Percentiles rank a stretch among this genome's conserved stretches.
phyloP scores from a whole-genome alignment of 2,113 vertebrate species.

The Atrichornis clamosus region DNA sequence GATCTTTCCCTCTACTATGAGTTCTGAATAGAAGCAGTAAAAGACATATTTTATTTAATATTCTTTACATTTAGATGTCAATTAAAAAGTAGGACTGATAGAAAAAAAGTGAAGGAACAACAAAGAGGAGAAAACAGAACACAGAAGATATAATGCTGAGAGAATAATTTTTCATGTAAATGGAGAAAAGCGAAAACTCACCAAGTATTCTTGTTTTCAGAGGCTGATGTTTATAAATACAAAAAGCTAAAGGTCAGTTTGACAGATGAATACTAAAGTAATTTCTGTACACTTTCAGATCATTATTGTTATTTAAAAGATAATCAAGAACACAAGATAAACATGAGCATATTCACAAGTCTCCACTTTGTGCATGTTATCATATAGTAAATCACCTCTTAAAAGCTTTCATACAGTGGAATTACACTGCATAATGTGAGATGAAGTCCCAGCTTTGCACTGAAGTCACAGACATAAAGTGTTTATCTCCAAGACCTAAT shows the following conservation, averaged over 20 bases:
- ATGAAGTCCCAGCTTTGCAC: background rate
- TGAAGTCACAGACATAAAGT: background rate
- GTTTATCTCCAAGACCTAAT: background rate
- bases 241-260: background rate
- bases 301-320: background rate
- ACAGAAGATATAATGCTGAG: background rate
- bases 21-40: background rate
- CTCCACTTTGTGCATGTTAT: background rate
- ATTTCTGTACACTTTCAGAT: background rate
- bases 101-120: background rate
- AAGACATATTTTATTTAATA: background rate
- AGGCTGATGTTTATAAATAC: background rate
- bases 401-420: background rate
- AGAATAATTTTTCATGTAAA: background rate
- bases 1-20: background rate
- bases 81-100: background rate
- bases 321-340: background rate
- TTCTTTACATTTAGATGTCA: background rate
- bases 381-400: background rate
- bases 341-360: background rate
- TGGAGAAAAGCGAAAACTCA: background rate
- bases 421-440: rapidly evolving
- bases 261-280: background rate
- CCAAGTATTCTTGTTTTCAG: background rate
- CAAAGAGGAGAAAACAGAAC: background rate